Percentiles rank a stretch among this genome's conserved stretches.
phyloP scores from a whole-genome alignment of 2,113 vertebrate species.

The Lamprotornis superbus region DNA sequence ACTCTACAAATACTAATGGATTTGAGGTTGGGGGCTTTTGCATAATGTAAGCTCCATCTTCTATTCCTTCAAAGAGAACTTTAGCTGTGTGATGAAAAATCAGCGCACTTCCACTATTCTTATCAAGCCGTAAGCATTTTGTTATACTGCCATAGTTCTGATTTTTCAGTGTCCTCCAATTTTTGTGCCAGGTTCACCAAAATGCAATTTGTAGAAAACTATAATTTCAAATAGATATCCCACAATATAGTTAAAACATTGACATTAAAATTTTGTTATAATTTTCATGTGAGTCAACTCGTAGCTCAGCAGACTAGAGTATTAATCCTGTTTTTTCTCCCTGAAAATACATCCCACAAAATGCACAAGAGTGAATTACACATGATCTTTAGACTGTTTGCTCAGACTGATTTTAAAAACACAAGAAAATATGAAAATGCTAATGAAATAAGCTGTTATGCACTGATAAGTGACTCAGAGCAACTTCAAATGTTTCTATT shows the following conservation, averaged over 20 bases:
- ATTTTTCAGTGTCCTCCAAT: background rate
- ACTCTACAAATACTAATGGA: background rate
- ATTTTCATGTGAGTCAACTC: background rate
- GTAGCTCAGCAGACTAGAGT: background rate
- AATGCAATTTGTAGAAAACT: background rate
- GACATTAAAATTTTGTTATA: background rate
- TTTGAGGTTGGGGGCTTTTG: background rate
- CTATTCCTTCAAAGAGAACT: background rate
- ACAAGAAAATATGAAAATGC: constrained; percentile 53
- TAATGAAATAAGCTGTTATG: constrained; percentile 65
- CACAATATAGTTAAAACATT: background rate
- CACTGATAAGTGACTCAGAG: constrained; percentile 60
- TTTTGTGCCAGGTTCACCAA: background rate
- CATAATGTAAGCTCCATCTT: background rate
- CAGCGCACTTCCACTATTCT: background rate
- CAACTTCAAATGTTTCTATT: constrained; percentile 57
- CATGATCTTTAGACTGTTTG: constrained; percentile 19
- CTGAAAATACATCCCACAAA: background rate
- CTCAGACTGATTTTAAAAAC: constrained; percentile 27
- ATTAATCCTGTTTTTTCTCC: background rate
- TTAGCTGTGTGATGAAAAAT: background rate
- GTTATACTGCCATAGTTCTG: background rate
- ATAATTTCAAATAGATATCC: background rate
- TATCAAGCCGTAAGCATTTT: background rate
- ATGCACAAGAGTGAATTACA: background rate